These are phyloP conservation scores for Mesorhabditis sp. DNA, from an alignment of 2,888 invertebrate genomes.

Conservation along the genomic window DNA sequence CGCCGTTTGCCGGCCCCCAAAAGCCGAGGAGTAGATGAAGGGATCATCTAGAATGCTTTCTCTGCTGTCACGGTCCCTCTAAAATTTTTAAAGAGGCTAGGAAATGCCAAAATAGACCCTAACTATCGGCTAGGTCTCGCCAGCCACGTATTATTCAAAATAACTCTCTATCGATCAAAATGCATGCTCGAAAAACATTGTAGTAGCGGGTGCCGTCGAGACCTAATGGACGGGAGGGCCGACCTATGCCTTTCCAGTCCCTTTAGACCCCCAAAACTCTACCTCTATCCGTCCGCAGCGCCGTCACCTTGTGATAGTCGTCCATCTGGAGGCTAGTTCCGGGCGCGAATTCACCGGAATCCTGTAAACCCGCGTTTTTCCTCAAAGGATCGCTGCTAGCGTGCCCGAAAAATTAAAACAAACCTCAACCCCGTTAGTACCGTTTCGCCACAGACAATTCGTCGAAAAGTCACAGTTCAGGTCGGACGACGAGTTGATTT, in stretches of 20 bases:
- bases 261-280: background rate
- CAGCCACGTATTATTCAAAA: no score
- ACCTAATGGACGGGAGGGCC: no score
- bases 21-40: conserved; percentile 39
- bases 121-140: no score
- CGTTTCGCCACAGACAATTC: conserved; percentile 49
- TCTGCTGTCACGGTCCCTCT: no score
- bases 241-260: background rate
- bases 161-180: no score
- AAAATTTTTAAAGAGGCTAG: no score
- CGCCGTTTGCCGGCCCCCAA: conserved; percentile 38
- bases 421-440: conserved; percentile 25
- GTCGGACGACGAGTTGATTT: conserved; percentile 43
- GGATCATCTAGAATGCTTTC: conserved; percentile 26
- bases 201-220: no score
- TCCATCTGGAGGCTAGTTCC: conserved; percentile 19
- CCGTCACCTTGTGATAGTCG: conserved; percentile 13
- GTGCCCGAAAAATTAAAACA: background rate
- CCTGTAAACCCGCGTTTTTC: background rate
- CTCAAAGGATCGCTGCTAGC: no score
- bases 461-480: conserved; percentile 48
- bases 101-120: no score
- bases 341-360: conserved; percentile 20
- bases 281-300: conserved; percentile 20
- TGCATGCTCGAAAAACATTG: no score